Percentiles rank a stretch among this genome's conserved stretches.
Evolutionary conservation across 2,888 invertebrate genomes (phyloP).

Genomic region (Spisula subtruncata): DNA sequence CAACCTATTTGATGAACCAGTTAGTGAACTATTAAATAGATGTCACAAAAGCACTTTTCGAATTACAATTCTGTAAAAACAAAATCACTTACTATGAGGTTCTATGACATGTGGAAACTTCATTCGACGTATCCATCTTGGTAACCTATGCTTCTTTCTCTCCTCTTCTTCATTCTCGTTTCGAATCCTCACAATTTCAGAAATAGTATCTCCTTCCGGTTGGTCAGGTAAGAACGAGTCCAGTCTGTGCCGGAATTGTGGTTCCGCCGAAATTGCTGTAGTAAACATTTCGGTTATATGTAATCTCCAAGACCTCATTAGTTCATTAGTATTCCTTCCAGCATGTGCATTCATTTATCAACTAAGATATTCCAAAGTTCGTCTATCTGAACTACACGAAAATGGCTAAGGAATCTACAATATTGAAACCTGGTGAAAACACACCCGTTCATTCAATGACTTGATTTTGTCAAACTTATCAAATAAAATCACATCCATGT

Average conservation of each 20-base stretch:
- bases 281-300: conserved; percentile 49
- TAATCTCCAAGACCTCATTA: conserved; percentile 17
- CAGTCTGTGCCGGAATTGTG: conserved; percentile 79
- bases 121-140: conserved; percentile 75
- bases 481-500: not conserved
- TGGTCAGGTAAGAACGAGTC: conserved; percentile 83
- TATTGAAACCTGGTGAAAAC: not conserved
- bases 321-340: conserved; percentile 20
- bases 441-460: not conserved
- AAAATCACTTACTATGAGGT: conserved; percentile 79
- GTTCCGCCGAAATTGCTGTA: conserved; percentile 77
- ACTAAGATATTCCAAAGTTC: not conserved
- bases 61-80: no score
- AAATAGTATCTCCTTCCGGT: conserved; percentile 74
- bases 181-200: conserved; percentile 64
- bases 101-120: conserved; percentile 80
- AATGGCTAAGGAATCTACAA: not conserved
- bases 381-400: not conserved
- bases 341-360: not conserved
- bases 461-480: not conserved
- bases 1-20: no score
- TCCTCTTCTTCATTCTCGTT: conserved; percentile 78
- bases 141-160: conserved; percentile 77
- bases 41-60: no score
- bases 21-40: no score